phyloP scores from a whole-genome alignment of 2,113 vertebrate species.

The Cariama cristata region DNA sequence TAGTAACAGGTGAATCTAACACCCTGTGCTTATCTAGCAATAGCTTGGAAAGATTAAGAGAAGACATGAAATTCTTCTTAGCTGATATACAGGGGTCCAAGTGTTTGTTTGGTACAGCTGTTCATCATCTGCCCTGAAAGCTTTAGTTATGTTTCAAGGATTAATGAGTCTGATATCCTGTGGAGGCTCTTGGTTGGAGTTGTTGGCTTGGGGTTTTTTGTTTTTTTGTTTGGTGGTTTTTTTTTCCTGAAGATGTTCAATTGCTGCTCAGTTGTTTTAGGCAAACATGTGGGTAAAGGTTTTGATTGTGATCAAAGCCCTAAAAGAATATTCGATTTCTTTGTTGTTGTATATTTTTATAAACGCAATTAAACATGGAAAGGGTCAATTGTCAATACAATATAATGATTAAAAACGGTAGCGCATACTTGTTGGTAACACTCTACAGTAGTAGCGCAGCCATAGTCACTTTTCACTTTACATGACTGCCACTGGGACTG shows the following conservation, averaged over 20 bases:
- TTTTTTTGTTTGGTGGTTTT: background rate
- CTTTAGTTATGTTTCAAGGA: constrained; percentile 15
- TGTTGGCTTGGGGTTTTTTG: background rate
- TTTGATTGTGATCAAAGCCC: background rate
- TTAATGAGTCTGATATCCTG: background rate
- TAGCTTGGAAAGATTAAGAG: constrained; percentile 35
- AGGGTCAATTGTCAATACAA: background rate
- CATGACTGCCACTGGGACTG: background rate
- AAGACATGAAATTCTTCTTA: constrained; percentile 22
- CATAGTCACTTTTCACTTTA: background rate
- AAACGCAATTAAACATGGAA: background rate
- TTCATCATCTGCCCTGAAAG: constrained; percentile 30
- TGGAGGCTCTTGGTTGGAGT: background rate
- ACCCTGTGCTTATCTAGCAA: constrained; percentile 24
- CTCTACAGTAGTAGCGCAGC: background rate
- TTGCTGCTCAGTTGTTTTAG: background rate
- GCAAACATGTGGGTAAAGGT: background rate
- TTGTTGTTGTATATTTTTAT: background rate
- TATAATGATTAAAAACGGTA: background rate
- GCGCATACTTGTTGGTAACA: background rate
- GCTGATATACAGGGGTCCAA: constrained; percentile 4
- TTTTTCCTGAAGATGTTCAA: background rate
- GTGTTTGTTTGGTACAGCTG: constrained; percentile 23
- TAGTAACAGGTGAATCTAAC: constrained; percentile 38
- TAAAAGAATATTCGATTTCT: background rate